phyloP scores from a whole-genome alignment of 2,888 invertebrate genomes.

The Enchytraeus crypticus region DNA sequence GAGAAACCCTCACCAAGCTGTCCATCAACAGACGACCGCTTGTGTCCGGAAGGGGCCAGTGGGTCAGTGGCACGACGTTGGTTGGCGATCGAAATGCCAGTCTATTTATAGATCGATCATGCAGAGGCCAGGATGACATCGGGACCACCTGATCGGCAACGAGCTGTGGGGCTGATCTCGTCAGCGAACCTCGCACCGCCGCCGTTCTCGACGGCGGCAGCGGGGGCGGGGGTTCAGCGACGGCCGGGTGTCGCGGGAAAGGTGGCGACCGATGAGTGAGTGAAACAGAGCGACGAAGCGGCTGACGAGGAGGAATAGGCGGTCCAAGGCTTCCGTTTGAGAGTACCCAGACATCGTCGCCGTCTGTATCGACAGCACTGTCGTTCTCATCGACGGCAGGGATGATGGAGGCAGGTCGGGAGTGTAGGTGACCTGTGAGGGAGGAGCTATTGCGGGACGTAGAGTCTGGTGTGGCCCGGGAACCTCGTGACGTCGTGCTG shows the following conservation, averaged over 20 bases:
- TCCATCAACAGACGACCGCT: conserved; percentile 6
- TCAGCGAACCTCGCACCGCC: conserved; percentile 1
- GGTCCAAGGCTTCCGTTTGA: not conserved
- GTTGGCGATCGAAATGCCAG: not conserved
- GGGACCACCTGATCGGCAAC: conserved; percentile 6
- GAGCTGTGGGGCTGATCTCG: conserved; percentile 12
- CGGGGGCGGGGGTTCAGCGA: not conserved
- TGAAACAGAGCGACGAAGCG: conserved; percentile 8
- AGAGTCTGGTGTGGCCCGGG: no score
- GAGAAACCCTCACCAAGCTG: conserved; percentile 1
- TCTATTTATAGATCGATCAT: not conserved
- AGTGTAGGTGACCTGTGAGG: no score
- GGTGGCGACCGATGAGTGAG: conserved; percentile 7
- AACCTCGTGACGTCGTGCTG: no score
- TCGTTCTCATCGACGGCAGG: no score
- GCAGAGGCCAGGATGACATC: not conserved
- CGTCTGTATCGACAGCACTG: no score
- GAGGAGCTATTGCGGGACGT: no score
- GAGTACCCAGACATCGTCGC: not conserved
- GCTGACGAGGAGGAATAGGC: conserved; percentile 10
- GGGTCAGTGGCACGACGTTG: conserved; percentile 12
- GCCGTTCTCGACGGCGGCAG: not conserved
- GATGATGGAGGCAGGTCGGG: no score
- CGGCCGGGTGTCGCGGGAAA: not conserved
- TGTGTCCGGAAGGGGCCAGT: conserved; percentile 13